Percentiles rank a stretch among this genome's conserved stretches.
phyloP scores from a whole-genome alignment of 2,888 invertebrate genomes.

The Drosophila nigricruria region DNA sequence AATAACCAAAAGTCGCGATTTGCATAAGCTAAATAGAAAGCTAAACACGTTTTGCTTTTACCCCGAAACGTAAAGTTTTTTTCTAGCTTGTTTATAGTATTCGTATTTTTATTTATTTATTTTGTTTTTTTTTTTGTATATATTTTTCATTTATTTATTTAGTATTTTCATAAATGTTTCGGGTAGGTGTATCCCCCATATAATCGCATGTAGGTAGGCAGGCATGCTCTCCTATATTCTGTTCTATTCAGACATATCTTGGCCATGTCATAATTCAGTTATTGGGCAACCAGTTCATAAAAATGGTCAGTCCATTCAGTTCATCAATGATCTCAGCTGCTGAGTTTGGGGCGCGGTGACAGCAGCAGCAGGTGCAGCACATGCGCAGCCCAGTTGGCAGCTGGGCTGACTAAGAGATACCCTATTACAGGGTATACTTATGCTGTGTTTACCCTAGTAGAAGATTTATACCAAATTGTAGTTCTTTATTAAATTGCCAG shows the following conservation, averaged over 20 bases:
- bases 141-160: slow-evolving; percentile 8
- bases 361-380: slow-evolving; percentile 9
- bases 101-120: neutral
- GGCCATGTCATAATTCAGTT: slow-evolving; percentile 8
- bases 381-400: neutral
- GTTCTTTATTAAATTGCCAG: neutral
- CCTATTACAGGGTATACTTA: neutral
- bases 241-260: neutral
- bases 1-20: slow-evolving; percentile 69
- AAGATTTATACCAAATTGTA: neutral
- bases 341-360: slow-evolving; percentile 23
- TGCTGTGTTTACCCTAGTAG: neutral
- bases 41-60: slow-evolving; percentile 81
- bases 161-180: neutral
- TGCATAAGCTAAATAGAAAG: slow-evolving; percentile 81
- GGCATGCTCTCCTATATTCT: neutral
- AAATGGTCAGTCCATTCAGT: slow-evolving; percentile 7
- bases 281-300: slow-evolving; percentile 39
- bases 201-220: slow-evolving; percentile 6
- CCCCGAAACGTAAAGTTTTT: slow-evolving; percentile 60
- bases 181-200: slow-evolving; percentile 13
- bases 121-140: neutral
- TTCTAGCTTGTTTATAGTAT: slow-evolving; percentile 34
- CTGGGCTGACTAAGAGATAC: neutral
- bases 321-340: slow-evolving; percentile 51